Percentiles rank a stretch among this genome's conserved stretches.
These are phyloP conservation scores for Caenorhabditis latens DNA, from an alignment of 1,140 invertebrate genomes.

Conservation along the genomic window DNA sequence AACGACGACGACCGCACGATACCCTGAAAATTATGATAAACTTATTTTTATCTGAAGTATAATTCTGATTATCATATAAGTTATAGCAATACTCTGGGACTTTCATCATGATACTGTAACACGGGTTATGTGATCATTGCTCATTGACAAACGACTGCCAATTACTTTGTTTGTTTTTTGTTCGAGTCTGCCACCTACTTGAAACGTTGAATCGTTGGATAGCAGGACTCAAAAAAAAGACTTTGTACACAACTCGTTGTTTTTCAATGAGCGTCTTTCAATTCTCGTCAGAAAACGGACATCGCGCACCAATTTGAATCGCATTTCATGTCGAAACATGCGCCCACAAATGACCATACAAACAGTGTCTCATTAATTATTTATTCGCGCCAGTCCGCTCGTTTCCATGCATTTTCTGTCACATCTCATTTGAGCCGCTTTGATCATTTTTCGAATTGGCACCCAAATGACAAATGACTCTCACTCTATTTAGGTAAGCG, in stretches of 20 bases:
- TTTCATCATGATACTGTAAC: too few relatives aligned
- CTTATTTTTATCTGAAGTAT: too few relatives aligned
- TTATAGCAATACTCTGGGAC: too few relatives aligned
- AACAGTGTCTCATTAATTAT: constrained; percentile 49
- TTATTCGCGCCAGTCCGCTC: constrained; percentile 45
- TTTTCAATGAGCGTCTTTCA: background rate
- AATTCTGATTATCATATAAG: too few relatives aligned
- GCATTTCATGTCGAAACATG: constrained; percentile 43
- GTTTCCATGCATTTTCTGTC: constrained; percentile 20
- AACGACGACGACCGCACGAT: constrained; percentile 28
- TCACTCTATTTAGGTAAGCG: background rate
- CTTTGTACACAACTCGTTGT: background rate
- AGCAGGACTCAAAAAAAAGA: too few relatives aligned
- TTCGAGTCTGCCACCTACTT: too few relatives aligned
- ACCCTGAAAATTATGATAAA: background rate
- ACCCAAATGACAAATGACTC: background rate
- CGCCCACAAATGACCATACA: constrained; percentile 49
- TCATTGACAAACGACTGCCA: too few relatives aligned
- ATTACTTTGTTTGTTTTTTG: too few relatives aligned
- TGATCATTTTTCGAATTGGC: constrained; percentile 43
- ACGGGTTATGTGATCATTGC: too few relatives aligned
- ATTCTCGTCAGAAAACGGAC: background rate
- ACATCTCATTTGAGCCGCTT: constrained; percentile 55
- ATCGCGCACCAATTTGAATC: constrained; percentile 18
- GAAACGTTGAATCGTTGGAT: too few relatives aligned